phyloP scores from a whole-genome alignment of 1,140 invertebrate genomes.

The Chrysomallon squamiferum region DNA sequence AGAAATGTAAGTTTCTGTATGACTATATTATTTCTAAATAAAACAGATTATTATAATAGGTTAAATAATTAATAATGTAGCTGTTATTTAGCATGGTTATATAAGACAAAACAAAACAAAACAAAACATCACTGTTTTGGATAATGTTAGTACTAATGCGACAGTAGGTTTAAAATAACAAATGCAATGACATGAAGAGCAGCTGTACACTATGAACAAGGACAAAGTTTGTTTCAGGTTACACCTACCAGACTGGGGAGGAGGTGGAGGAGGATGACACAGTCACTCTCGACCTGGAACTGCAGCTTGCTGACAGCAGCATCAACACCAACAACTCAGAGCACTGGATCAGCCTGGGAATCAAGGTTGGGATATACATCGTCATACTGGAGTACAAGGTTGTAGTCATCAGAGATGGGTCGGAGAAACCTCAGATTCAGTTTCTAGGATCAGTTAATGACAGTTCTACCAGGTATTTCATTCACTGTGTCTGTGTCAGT shows the following conservation, averaged over 20 bases:
- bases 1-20: no score
- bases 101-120: no score
- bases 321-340: background rate
- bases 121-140: no score
- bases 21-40: no score
- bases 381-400: constrained; percentile 3
- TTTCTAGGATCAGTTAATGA: background rate
- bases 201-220: no score
- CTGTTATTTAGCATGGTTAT: no score
- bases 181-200: no score
- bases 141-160: no score
- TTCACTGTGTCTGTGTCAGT: background rate
- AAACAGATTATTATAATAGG: no score
- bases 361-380: constrained; percentile 2
- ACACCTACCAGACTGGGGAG: background rate
- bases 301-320: background rate
- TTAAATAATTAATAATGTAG: no score
- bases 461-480: background rate
- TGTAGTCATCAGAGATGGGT: background rate
- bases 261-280: background rate
- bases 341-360: background rate
- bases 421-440: background rate
- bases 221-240: no score
- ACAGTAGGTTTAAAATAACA: no score
- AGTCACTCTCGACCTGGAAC: background rate